These are phyloP conservation scores for Anguilla japonica DNA, from an alignment of 2,113 vertebrate genomes.

Conservation along the genomic window DNA sequence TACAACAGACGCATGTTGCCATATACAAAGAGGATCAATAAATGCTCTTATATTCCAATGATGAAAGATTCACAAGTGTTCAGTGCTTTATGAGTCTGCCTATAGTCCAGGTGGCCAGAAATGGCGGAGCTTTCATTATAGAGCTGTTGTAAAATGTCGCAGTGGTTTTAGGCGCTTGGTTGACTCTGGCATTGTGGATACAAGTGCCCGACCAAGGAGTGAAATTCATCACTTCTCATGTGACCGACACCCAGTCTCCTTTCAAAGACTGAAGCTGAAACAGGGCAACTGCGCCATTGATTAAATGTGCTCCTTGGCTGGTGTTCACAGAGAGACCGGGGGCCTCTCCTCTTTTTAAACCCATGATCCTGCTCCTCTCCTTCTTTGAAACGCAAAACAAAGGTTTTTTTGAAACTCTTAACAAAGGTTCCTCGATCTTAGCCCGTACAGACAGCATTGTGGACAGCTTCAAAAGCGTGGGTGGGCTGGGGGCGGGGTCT, in stretches of 20 bases:
- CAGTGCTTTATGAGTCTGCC: not conserved
- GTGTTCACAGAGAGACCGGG: conserved; percentile 46
- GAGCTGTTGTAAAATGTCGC: not conserved
- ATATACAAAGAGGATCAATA: not conserved
- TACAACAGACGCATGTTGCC: not conserved
- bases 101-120: not conserved
- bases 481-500: conserved; percentile 46
- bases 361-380: conserved; percentile 51
- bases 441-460: conserved; percentile 46
- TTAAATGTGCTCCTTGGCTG: conserved; percentile 53
- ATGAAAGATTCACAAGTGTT: not conserved
- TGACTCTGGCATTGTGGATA: not conserved
- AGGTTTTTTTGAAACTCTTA: conserved; percentile 38
- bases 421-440: conserved; percentile 64
- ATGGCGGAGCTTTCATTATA: not conserved
- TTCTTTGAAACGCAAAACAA: conserved; percentile 53
- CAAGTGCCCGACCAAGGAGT: not conserved
- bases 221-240: not conserved
- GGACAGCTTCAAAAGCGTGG: conserved; percentile 51
- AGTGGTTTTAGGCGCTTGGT: not conserved
- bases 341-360: conserved; percentile 44
- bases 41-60: no score
- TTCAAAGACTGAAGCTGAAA: conserved; percentile 36
- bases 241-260: conserved; percentile 33
- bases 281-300: conserved; percentile 41